Base-by-base conservation (phyloP, 2,888 invertebrate genomes). In the Drosophila yooni region DNA sequence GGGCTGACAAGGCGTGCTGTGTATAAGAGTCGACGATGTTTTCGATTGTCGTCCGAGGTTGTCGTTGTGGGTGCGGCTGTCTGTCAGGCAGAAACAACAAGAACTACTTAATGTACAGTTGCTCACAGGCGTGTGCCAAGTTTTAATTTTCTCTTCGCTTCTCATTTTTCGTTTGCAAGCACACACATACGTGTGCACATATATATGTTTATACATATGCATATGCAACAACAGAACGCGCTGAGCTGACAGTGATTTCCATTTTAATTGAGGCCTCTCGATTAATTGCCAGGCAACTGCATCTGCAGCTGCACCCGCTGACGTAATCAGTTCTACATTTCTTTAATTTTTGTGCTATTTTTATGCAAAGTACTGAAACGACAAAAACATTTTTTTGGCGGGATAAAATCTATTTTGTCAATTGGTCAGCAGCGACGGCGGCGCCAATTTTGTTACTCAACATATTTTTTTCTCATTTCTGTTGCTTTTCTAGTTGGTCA, bases 191-290 rank as follows among this genome's bases (percentile, higher is more conserved):
- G 46, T 43, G n/a, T 38, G 48, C 48, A 11, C 36, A 27, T 0
- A 27, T 52, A 40, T 40, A 43, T 51, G 11, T 21, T 21, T 15
- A 25, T 8, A 13, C n/a, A 31, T 29, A 25, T 27, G 40, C 52
- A 33, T 25, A 33, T 21, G 48, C 56, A 71, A 46, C 60, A 78
- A 64, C 43, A 70, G 52, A 38, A 64, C 70, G 63, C 67, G 70
- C 21, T 1, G 63, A 67, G 70, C 76, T 82, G 87, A 76, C 82
- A 88, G 83, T 83, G 88, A 85, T 88, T 88, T 81, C 61, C 61
- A 81, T 88, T 77, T 76, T 74, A 85, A 88, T 88, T 85, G 79
- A 84, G 80, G 77, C 70, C 73, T 81, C 85, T 77, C 83, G 76
- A 85, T 83, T 85, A 88, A 85, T 85, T 79, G 75, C 60, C 31